Evolutionary conservation across 2,797 vertebrate species (phyloP).

Genomic region (Hirundo rustica): DNA sequence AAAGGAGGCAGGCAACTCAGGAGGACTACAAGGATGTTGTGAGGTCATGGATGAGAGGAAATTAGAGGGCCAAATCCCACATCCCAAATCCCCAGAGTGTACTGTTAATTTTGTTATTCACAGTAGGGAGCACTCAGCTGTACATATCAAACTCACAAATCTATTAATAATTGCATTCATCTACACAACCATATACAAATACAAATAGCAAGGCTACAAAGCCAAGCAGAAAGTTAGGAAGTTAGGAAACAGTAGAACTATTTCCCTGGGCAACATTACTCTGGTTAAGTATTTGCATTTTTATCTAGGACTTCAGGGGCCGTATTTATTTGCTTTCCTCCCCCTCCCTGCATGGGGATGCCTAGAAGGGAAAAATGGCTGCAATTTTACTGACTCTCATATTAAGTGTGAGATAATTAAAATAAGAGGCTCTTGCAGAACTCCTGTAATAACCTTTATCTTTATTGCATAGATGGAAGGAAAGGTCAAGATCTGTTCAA

Average conservation of each 20-base stretch:
- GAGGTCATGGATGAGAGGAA: neutral
- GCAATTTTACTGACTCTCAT: neutral
- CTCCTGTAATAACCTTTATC: conserved; percentile 36
- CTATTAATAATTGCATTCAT: neutral
- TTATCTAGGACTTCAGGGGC: neutral
- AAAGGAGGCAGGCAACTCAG: neutral
- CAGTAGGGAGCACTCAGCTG: neutral
- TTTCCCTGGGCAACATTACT: neutral
- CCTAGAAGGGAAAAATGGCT: neutral
- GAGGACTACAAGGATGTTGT: neutral
- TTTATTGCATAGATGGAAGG: conserved; percentile 13
- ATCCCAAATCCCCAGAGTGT: neutral
- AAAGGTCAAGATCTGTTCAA: conserved; percentile 54
- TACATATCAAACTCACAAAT: neutral
- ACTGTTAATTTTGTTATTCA: neutral
- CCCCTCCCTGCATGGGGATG: neutral
- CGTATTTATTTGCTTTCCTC: neutral
- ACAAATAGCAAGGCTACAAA: neutral
- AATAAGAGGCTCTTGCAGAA: neutral
- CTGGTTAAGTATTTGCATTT: neutral
- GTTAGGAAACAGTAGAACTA: neutral
- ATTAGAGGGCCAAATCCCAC: neutral
- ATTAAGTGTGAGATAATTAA: neutral
- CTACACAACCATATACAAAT: neutral
- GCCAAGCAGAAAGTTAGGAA: neutral